These are phyloP conservation scores for Corythornis madagascariensis DNA, from an alignment of 2,113 vertebrate genomes.

Conservation along the genomic window DNA sequence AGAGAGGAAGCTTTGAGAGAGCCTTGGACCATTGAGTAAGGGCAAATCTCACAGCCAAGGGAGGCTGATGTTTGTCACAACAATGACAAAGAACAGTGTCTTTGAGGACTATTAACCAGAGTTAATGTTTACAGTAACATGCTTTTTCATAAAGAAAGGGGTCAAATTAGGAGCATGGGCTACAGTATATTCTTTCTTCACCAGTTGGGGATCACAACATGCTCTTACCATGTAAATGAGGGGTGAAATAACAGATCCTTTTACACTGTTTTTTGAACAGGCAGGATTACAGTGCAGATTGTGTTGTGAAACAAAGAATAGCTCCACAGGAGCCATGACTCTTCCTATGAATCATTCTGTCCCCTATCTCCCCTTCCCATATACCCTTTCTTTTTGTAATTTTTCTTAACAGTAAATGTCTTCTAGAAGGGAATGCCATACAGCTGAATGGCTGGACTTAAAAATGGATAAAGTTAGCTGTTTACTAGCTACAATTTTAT, in stretches of 20 bases:
- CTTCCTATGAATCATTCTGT: conserved; percentile 33
- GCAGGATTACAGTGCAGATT: conserved; percentile 14
- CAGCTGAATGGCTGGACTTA: not conserved
- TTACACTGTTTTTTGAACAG: conserved; percentile 30
- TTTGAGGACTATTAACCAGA: not conserved
- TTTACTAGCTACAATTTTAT: conserved; percentile 47
- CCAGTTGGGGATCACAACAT: not conserved
- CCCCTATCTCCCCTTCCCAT: not conserved
- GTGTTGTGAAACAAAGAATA: conserved; percentile 51
- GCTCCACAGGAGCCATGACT: conserved; percentile 16
- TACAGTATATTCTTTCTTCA: conserved; percentile 45
- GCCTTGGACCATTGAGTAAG: not conserved
- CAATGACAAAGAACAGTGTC: not conserved
- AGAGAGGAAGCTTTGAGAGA: not conserved
- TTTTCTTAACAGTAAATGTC: conserved; percentile 17
- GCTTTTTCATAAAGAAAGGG: conserved; percentile 21
- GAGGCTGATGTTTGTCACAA: not conserved
- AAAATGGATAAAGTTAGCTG: conserved; percentile 13
- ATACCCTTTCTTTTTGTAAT: not conserved
- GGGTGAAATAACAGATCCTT: conserved; percentile 26
- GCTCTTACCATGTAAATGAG: conserved; percentile 10
- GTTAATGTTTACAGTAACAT: conserved; percentile 29
- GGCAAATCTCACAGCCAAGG: not conserved
- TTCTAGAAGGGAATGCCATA: not conserved
- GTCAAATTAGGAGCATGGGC: not conserved